Evolutionary conservation across 2,888 invertebrate genomes (phyloP).

Genomic region (Odontocolon sp.): DNA sequence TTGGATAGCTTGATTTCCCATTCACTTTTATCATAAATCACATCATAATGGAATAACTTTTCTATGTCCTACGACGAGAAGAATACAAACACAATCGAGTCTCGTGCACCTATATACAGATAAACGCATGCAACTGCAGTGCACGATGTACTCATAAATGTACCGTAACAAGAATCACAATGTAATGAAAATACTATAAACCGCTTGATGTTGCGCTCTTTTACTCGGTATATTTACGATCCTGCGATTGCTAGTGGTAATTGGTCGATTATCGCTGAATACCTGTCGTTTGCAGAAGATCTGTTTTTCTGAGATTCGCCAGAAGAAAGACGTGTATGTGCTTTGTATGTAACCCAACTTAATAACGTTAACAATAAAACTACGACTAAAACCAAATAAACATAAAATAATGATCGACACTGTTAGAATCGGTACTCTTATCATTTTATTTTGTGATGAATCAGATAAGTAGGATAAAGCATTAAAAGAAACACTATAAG

Average conservation of each 20-base stretch:
- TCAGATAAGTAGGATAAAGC: too few species aligned
- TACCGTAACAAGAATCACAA: slow-evolving; percentile 34
- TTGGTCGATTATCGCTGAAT: slow-evolving; percentile 50
- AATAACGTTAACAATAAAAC: too few species aligned
- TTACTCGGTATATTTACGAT: slow-evolving; percentile 50
- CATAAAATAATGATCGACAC: too few species aligned
- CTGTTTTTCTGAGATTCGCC: too few species aligned
- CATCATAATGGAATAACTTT: slow-evolving; percentile 57
- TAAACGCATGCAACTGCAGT: slow-evolving; percentile 1
- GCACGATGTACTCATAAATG: slow-evolving; percentile 29
- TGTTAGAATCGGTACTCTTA: too few species aligned
- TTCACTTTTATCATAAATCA: slow-evolving; percentile 47
- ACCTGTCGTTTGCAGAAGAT: slow-evolving; percentile 27
- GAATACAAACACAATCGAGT: slow-evolving; percentile 7
- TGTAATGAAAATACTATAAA: slow-evolving; percentile 47
- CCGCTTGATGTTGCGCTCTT: slow-evolving; percentile 32
- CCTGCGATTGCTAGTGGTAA: slow-evolving; percentile 39
- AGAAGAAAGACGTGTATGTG: too few species aligned
- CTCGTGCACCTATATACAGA: neutral
- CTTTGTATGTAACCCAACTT: too few species aligned
- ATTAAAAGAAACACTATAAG: too few species aligned
- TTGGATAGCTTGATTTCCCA: slow-evolving; percentile 7
- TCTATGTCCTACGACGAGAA: slow-evolving; percentile 33
- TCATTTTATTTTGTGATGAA: too few species aligned
- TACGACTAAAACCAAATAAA: too few species aligned